These are phyloP conservation scores for Drymonia ruficornis DNA, from an alignment of 2,888 invertebrate species.

Conservation along the genomic window DNA sequence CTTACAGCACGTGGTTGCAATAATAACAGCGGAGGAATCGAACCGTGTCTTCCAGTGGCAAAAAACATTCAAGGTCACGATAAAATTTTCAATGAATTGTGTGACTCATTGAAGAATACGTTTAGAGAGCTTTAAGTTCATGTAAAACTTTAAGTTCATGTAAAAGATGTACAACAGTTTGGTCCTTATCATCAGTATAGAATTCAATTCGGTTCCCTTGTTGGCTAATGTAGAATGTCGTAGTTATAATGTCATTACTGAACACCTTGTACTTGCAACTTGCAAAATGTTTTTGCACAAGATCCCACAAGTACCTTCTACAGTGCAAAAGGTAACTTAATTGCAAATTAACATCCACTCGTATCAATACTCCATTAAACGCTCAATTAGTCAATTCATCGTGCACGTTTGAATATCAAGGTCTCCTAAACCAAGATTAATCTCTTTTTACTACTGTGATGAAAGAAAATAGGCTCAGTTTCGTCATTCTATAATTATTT, in stretches of 20 bases:
- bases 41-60: background rate
- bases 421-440: slow-evolving; percentile 21
- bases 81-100: slow-evolving; percentile 2
- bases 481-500: slow-evolving; percentile 36
- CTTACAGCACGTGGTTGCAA: background rate
- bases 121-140: background rate
- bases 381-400: slow-evolving; percentile 5
- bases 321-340: background rate
- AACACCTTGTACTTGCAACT: background rate
- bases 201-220: background rate
- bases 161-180: background rate
- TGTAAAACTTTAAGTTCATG: background rate
- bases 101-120: background rate
- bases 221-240: background rate
- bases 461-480: slow-evolving; percentile 20
- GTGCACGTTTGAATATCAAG: slow-evolving; percentile 14
- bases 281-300: background rate
- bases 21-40: background rate
- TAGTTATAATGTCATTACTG: background rate
- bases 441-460: slow-evolving; percentile 23
- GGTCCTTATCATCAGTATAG: too few relatives aligned
- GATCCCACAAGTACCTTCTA: background rate
- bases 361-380: slow-evolving; percentile 14
- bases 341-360: background rate
- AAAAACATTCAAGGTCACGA: background rate